These are phyloP conservation scores for Sciaenops ocellatus DNA, from an alignment of 2,797 vertebrate species.

Conservation along the genomic window DNA sequence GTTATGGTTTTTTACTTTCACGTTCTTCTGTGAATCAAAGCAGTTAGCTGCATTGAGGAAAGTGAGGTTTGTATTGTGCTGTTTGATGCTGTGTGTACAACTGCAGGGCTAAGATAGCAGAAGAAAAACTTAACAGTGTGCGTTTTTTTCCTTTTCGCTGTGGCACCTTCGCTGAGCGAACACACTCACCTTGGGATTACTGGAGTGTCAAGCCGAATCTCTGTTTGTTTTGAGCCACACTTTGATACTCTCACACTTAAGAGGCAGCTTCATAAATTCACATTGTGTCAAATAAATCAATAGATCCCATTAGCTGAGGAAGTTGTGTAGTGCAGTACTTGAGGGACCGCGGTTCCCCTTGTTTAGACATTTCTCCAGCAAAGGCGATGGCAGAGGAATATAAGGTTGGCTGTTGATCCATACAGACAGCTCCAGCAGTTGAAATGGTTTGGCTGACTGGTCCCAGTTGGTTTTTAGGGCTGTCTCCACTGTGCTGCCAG, in stretches of 20 bases:
- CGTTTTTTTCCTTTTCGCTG: conserved; percentile 16
- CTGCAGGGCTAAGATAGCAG: conserved; percentile 29
- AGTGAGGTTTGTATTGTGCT: conserved; percentile 12
- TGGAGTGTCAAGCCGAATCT: conserved; percentile 76
- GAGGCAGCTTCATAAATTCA: conserved; percentile 82
- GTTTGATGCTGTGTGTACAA: conserved; percentile 26
- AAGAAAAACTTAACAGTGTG: conserved; percentile 32
- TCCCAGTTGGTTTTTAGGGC: conserved; percentile 70
- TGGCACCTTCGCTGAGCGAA: conserved; percentile 69
- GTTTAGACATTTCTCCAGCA: conserved; percentile 68
- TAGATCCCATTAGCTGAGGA: conserved; percentile 83
- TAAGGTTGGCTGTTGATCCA: conserved; percentile 68
- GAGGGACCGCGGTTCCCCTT: conserved; percentile 57
- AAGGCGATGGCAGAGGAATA: conserved; percentile 61
- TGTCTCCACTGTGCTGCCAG: conserved; percentile 67
- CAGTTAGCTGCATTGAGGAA: conserved; percentile 28
- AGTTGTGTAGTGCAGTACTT: conserved; percentile 75
- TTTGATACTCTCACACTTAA: conserved; percentile 81
- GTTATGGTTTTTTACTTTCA: conserved; percentile 32
- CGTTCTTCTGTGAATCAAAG: conserved; percentile 8
- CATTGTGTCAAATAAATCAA: conserved; percentile 85
- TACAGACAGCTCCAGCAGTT: conserved; percentile 76
- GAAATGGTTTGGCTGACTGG: conserved; percentile 76
- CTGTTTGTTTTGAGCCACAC: conserved; percentile 81
- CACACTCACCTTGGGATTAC: conserved; percentile 75